These are phyloP conservation scores for Gadopsis marmoratus DNA, from an alignment of 2,797 vertebrate genomes.

Conservation along the genomic window DNA sequence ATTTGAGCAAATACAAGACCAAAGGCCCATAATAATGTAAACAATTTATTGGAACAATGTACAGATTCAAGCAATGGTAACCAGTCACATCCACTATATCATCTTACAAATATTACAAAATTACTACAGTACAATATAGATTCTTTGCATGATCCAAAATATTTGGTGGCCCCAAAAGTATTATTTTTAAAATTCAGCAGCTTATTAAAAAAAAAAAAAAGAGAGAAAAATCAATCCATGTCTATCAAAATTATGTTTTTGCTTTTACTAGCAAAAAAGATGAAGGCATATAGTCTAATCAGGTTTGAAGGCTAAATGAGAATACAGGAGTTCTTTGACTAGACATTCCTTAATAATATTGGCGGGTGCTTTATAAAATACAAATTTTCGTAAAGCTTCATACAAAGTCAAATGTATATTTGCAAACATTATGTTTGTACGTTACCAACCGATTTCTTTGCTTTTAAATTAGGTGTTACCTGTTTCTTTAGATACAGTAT, in stretches of 20 bases:
- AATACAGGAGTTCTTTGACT: constrained; percentile 88
- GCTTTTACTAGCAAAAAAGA: constrained; percentile 87
- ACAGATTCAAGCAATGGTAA: constrained; percentile 99
- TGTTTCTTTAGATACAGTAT: constrained; percentile 62
- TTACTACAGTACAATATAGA: constrained; percentile 99
- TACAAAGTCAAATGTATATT: constrained; percentile 74
- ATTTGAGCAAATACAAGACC: constrained; percentile 23
- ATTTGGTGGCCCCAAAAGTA: constrained; percentile 98
- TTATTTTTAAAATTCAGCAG: constrained; percentile 95
- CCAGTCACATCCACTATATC: constrained; percentile 96
- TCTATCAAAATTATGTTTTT: constrained; percentile 94
- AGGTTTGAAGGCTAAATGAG: constrained; percentile 88
- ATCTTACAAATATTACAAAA: constrained; percentile 99
- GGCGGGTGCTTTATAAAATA: constrained; percentile 88
- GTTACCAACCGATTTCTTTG: constrained; percentile 83
- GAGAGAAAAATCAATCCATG: constrained; percentile 87
- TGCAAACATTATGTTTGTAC: constrained; percentile 80
- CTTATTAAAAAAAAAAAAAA: constrained; percentile 88
- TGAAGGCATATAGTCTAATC: constrained; percentile 90
- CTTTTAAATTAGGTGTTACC: constrained; percentile 64
- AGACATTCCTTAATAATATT: constrained; percentile 84
- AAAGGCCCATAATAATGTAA: constrained; percentile 88
- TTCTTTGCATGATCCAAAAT: constrained; percentile 99
- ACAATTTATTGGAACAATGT: constrained; percentile 98
- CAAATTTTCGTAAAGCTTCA: constrained; percentile 88